Percentiles rank a stretch among this genome's conserved stretches.
Conservation (phyloP, 30 jellyfish, hydroid and myxozoan genomes). For the Morbakka virulenta region DNA sequence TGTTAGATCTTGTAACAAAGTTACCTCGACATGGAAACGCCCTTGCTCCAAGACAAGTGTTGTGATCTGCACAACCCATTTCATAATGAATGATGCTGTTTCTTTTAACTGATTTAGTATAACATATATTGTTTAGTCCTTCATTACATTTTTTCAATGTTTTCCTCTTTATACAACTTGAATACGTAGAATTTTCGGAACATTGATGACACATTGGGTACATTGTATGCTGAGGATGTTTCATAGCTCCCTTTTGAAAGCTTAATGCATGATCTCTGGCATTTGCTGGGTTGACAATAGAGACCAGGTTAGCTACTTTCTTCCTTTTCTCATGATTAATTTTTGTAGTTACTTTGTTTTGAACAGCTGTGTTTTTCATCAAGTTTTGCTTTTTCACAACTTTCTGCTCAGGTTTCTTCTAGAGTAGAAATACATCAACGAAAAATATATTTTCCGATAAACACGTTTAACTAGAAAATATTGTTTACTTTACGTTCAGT, state of each 20-base stretch:
- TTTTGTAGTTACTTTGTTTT: background rate
- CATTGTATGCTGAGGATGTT: slow-evolving; percentile 61
- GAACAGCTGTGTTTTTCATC: background rate
- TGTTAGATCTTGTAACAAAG: too few species aligned
- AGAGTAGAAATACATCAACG: too few species aligned
- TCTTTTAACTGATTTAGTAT: slow-evolving; percentile 35
- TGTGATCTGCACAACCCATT: slow-evolving; percentile 71
- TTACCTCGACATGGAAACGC: slow-evolving; percentile 73
- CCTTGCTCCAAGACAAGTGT: slow-evolving; percentile 36
- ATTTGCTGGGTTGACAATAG: background rate
- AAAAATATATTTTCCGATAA: too few species aligned
- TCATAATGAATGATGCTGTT: slow-evolving; percentile 29
- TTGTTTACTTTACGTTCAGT: too few species aligned
- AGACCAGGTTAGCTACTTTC: slow-evolving; percentile 15
- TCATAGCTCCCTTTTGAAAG: slow-evolving; percentile 52
- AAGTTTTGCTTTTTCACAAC: background rate
- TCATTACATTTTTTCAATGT: slow-evolving; percentile 28
- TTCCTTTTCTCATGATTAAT: background rate
- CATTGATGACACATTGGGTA: slow-evolving; percentile 62
- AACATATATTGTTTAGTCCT: slow-evolving; percentile 54
- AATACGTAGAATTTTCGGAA: slow-evolving; percentile 37
- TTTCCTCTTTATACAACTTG: slow-evolving; percentile 45
- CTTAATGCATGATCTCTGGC: slow-evolving; percentile 24
- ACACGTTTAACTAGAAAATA: too few species aligned
- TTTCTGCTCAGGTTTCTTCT: too few species aligned